phyloP scores from a whole-genome alignment of 2,113 vertebrate genomes.

The Muntiacus reevesi region DNA sequence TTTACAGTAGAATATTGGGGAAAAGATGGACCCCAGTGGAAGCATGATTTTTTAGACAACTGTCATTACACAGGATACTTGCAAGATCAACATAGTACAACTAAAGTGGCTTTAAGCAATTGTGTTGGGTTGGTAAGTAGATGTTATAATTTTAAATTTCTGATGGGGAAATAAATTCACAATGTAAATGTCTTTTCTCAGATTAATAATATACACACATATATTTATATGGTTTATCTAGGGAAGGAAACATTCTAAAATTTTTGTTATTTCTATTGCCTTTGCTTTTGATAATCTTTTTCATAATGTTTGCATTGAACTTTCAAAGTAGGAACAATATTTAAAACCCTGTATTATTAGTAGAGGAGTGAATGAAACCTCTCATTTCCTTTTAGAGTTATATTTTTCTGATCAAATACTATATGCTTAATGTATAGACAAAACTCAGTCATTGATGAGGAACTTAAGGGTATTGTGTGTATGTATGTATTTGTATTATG shows the following conservation, averaged over 20 bases:
- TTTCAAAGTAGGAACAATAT: conserved; percentile 21
- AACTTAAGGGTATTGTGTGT: neutral
- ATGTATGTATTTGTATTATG: neutral
- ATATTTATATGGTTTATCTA: neutral
- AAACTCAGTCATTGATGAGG: conserved; percentile 10
- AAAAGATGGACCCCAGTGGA: conserved; percentile 91
- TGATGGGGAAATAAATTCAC: conserved; percentile 18
- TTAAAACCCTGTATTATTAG: neutral
- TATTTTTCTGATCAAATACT: conserved; percentile 16
- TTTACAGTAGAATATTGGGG: conserved; percentile 99
- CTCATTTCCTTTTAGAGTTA: conserved; percentile 24
- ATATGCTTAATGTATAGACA: neutral
- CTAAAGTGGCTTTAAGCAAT: conserved; percentile 95
- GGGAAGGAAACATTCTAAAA: neutral
- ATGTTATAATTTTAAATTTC: conserved; percentile 54
- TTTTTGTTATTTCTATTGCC: neutral
- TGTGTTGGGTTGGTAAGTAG: conserved; percentile 97
- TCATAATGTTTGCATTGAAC: conserved; percentile 1
- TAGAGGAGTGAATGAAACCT: conserved; percentile 4
- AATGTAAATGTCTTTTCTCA: conserved; percentile 37
- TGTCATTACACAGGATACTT: conserved; percentile 97
- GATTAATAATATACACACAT: neutral
- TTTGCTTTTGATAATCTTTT: conserved; percentile 27
- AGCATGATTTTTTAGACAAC: conserved; percentile 90
- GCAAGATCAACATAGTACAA: conserved; percentile 89